phyloP scores from a whole-genome alignment of 2,113 vertebrate species.

The Macaca mulatta region DNA sequence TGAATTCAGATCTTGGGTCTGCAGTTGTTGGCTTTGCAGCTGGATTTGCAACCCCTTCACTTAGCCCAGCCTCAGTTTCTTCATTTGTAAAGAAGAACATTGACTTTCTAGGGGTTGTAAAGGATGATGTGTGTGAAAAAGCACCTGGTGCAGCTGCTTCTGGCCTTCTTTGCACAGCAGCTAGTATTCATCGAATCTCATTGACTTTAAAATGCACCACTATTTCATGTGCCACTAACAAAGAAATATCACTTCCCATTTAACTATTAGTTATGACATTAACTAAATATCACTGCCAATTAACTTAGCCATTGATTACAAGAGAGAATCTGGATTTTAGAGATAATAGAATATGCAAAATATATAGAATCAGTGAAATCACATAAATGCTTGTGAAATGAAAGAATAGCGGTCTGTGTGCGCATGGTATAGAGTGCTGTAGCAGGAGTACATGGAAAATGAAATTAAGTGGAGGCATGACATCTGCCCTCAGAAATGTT shows the following conservation, averaged over 20 bases:
- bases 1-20: neutral
- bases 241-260: neutral
- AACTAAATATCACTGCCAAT: neutral
- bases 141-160: rapidly evolving
- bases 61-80: neutral
- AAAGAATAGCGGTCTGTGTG: neutral
- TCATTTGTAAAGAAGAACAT: neutral
- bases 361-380: neutral
- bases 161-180: neutral
- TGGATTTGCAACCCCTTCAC: too few relatives aligned
- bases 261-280: too few relatives aligned
- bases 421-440: neutral
- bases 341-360: neutral
- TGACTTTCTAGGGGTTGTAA: rapidly evolving
- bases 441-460: neutral
- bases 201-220: neutral
- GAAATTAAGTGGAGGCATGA: neutral
- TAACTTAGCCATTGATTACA: rapidly evolving
- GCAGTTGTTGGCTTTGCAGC: too few relatives aligned
- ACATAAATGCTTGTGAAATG: neutral
- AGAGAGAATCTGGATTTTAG: neutral
- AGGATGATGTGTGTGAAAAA: neutral
- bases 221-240: neutral
- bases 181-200: neutral
- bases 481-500: neutral